Conservation (phyloP, 2,888 invertebrate species). For the Erebia ligea region DNA sequence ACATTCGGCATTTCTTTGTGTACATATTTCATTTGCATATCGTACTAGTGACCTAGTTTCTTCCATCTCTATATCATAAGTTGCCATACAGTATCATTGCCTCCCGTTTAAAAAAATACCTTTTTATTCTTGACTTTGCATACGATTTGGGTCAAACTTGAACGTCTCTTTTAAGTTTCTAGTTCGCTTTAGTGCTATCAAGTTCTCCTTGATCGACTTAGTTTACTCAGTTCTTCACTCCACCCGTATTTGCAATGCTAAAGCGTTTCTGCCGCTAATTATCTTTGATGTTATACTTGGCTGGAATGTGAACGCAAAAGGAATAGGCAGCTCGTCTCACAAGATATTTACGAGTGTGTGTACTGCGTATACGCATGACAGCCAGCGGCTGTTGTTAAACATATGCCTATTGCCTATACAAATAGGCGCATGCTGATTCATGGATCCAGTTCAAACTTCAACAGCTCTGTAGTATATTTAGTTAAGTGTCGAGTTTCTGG, state of each 20-base stretch:
- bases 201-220: constrained; percentile 28
- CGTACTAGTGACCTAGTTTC: constrained; percentile 25
- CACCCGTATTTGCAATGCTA: constrained; percentile 24
- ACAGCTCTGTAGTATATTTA: constrained; percentile 34
- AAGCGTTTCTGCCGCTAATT: constrained; percentile 27
- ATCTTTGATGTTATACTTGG: constrained; percentile 29
- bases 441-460: constrained; percentile 31
- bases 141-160: constrained; percentile 10
- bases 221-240: constrained; percentile 4
- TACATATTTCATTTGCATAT: constrained; percentile 20
- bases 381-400: constrained; percentile 36
- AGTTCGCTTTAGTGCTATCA: constrained; percentile 18
- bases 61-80: constrained; percentile 23
- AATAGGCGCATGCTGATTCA: constrained; percentile 37
- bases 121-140: constrained; percentile 1
- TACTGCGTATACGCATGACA: constrained; percentile 33
- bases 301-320: constrained; percentile 27
- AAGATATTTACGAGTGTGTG: constrained; percentile 33
- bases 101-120: constrained; percentile 3
- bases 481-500: constrained; percentile 37
- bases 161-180: constrained; percentile 4
- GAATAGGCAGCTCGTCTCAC: constrained; percentile 25
- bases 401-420: constrained; percentile 32
- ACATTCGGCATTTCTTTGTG: constrained; percentile 21
- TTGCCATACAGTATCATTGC: constrained; percentile 22